Evolutionary conservation across 2,888 invertebrate species (phyloP), one percentile per base, ranked within the genome.

Genomic region (Cenopis cana): DNA sequence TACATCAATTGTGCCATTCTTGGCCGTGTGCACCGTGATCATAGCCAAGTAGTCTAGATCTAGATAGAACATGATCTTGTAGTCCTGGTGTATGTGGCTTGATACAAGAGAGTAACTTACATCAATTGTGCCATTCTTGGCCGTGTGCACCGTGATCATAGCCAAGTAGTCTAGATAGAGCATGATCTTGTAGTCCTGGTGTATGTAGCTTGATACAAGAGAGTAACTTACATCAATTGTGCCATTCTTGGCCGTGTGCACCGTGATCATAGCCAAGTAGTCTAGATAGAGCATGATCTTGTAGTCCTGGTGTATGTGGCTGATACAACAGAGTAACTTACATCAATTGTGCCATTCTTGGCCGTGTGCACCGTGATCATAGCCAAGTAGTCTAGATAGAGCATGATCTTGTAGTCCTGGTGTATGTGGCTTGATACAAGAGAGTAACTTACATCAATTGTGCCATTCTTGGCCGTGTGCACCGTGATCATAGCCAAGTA

Each of bases 251-350:
- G 97, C 95, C 0, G 97, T 96, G 79, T 98, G n/a, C 6, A 14
- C 14, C 14, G 33, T 33, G 6, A 33, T 99, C 99, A 99, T 99
- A 0, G 99, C 99, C 73, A 96, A 90, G 66, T 96, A 97, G 85
- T 99, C 99, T 73, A 99, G 89, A 88, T 98, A 97, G 90, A 98
- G 99, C 85, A 97, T 95, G 71, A 99, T 96, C 92, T 98, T 99
- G 84, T 99, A 99, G 76, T 96, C 95, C 0, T 95, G 94, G 49
- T 17, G 6, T 4, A n/a, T n/a, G n/a, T n/a, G n/a, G n/a, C n/a
- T 29, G 29, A 29, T 41, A 12, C 1, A 41, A 41, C 3, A 12
- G 12, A 2, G 10, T 24, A 24, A 24, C 24, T 24, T 24, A 4
- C 24, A 92, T 98, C 97, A 5, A 29, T 29, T 29, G 29, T 29